Evolutionary conservation across 2,113 vertebrate genomes (phyloP).

Genomic region (Grallaria varia): DNA sequence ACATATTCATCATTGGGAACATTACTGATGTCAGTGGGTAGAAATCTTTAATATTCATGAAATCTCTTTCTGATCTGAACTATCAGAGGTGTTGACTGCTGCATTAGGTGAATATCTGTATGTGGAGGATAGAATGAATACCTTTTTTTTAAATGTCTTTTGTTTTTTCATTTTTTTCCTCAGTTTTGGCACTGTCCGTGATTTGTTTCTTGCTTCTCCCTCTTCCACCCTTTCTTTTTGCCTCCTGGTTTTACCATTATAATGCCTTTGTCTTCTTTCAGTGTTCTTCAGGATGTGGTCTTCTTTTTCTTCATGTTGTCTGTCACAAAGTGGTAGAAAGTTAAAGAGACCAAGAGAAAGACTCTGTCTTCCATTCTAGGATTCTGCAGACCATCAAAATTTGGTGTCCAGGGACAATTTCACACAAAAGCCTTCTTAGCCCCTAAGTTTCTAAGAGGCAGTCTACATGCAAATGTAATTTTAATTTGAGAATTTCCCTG

Average conservation of each 20-base stretch:
- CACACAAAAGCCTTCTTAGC: background rate
- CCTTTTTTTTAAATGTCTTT: background rate
- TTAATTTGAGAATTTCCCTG: background rate
- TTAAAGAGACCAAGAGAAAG: background rate
- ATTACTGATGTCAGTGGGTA: background rate
- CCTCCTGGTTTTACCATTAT: background rate
- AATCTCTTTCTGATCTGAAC: background rate
- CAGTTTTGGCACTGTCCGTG: background rate
- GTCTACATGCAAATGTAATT: background rate
- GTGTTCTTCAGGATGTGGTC: background rate
- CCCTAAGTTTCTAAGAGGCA: background rate
- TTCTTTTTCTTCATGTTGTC: background rate
- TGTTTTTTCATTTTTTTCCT: background rate
- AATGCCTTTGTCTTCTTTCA: background rate
- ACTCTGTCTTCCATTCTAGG: background rate
- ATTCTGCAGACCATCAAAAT: background rate
- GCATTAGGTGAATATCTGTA: background rate
- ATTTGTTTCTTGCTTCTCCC: background rate
- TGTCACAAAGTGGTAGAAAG: background rate
- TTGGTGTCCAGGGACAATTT: background rate
- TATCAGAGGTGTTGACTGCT: background rate
- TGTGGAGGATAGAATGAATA: background rate
- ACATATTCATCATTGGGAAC: background rate
- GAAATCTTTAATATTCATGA: conserved; percentile 14
- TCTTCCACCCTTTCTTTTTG: background rate